These are phyloP conservation scores for Heliconius nattereri DNA, from an alignment of 1,140 invertebrate species.

Conservation along the genomic window DNA sequence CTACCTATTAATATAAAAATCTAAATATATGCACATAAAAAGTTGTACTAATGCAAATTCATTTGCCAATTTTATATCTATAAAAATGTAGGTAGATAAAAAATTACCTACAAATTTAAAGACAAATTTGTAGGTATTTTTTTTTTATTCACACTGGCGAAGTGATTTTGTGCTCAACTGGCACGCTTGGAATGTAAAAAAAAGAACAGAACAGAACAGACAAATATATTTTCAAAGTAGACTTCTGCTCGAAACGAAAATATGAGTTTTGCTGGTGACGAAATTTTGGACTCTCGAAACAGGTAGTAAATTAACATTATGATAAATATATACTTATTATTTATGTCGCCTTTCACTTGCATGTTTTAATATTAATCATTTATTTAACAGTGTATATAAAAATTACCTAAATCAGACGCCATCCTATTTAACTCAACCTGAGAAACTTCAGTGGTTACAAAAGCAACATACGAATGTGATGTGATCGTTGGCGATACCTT, in stretches of 20 bases:
- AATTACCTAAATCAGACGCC: constrained; percentile 64
- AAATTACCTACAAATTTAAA: neutral
- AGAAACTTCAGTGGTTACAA: constrained; percentile 75
- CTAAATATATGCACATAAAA: no score
- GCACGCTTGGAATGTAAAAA: no score
- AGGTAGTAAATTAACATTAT: neutral
- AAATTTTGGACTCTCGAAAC: neutral
- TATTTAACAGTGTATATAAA: constrained; percentile 45
- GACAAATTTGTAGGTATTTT: neutral
- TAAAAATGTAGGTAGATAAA: neutral
- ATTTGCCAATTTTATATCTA: neutral
- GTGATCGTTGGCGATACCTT: constrained; percentile 83
- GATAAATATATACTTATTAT: neutral
- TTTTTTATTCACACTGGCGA: no score
- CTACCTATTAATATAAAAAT: no score
- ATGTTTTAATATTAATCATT: neutral
- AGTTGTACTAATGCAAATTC: no score
- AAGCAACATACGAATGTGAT: constrained; percentile 80
- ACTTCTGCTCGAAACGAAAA: neutral
- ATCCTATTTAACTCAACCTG: constrained; percentile 48
- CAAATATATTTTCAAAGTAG: neutral
- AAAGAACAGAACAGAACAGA: no score
- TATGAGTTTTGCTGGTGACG: neutral
- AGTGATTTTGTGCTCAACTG: no score
- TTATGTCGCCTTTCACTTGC: neutral